Percentiles rank a stretch among this genome's conserved stretches.
Conservation (phyloP, 2,797 vertebrate genomes). For the Simalia tracyae region DNA sequence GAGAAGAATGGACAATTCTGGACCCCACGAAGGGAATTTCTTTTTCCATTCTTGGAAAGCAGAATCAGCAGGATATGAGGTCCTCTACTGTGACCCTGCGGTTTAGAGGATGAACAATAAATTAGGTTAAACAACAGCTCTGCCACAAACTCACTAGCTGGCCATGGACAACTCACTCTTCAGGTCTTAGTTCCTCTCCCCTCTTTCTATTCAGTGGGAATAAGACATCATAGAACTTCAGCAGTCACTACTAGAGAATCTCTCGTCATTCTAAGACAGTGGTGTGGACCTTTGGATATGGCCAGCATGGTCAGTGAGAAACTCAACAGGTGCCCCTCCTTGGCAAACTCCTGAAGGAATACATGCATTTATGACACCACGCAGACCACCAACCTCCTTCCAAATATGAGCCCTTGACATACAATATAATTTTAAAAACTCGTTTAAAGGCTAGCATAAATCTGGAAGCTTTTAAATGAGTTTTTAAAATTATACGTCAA, state of each 20-base stretch:
- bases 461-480: no score
- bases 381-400: background rate
- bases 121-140: background rate
- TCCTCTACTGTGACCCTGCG: background rate
- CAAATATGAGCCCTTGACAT: no score
- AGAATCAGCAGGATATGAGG: background rate
- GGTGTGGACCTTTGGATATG: no score
- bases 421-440: no score
- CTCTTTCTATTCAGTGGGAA: background rate
- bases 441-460: no score
- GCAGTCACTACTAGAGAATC: no score
- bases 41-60: background rate
- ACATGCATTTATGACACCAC: background rate
- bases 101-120: background rate
- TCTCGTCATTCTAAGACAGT: no score
- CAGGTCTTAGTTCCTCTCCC: background rate
- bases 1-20: fast-evolving
- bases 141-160: background rate
- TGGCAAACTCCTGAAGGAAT: background rate
- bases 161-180: no score
- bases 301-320: no score
- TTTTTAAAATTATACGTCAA: no score
- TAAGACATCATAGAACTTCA: no score
- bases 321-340: no score
- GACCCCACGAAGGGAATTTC: background rate